phyloP scores from a whole-genome alignment of 2,797 vertebrate genomes.

The Paedocypris micromegethes region DNA sequence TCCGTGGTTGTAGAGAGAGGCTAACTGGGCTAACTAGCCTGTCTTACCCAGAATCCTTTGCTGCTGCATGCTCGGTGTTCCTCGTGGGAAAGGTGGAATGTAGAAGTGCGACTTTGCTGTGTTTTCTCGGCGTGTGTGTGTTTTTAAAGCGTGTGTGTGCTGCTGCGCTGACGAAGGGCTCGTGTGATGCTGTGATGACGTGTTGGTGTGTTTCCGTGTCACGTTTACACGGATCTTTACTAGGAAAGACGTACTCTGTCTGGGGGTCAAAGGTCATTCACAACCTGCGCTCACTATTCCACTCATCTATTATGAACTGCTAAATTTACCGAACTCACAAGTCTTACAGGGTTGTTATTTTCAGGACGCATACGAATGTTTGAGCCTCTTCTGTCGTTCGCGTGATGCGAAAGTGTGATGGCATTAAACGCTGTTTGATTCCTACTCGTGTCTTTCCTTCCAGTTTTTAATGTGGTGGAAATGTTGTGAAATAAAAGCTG shows the following conservation, averaged over 20 bases:
- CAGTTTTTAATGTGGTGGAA: too few relatives aligned
- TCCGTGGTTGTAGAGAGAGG: background rate
- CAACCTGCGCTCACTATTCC: background rate
- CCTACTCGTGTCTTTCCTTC: too few relatives aligned
- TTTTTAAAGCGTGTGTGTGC: constrained; percentile 2
- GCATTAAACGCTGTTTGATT: too few relatives aligned
- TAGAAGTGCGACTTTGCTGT: constrained; percentile 9
- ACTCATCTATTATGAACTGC: background rate
- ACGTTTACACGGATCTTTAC: constrained; percentile 5
- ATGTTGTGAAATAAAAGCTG: too few relatives aligned
- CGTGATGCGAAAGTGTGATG: too few relatives aligned
- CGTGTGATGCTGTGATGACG: constrained; percentile 17
- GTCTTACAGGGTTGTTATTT: too few relatives aligned
- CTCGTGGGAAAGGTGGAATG: constrained; percentile 23
- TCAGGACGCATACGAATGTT: too few relatives aligned
- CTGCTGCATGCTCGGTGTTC: constrained; percentile 14
- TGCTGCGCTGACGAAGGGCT: constrained; percentile 34
- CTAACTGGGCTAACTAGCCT: constrained; percentile 17
- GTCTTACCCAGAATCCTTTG: constrained; percentile 15
- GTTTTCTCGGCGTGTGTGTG: constrained; percentile 2
- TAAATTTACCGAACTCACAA: too few relatives aligned
- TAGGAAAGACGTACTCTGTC: background rate
- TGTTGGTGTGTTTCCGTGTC: background rate
- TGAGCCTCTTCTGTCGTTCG: too few relatives aligned
- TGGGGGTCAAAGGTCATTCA: background rate